Evolutionary conservation across 2,888 invertebrate genomes (phyloP).

Genomic region (Colletes collaris): DNA sequence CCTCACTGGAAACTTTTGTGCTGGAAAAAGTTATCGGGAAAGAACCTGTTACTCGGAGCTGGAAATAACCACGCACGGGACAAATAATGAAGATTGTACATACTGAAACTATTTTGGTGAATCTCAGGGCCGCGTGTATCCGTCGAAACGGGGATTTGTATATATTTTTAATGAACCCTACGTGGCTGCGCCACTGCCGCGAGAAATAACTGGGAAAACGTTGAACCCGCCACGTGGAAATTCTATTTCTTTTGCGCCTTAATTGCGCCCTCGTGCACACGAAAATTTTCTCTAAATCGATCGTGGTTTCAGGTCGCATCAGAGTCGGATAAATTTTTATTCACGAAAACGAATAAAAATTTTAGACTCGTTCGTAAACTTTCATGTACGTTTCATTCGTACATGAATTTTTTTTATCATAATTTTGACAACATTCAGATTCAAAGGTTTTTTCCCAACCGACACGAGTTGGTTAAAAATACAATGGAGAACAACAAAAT

Average conservation of each 20-base stretch:
- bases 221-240: conserved; percentile 61
- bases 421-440: too few relatives aligned
- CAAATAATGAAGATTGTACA: conserved; percentile 2
- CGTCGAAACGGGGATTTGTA: conserved; percentile 24
- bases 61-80: background rate
- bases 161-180: conserved; percentile 43
- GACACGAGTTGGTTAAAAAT: too few relatives aligned
- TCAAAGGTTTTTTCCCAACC: too few relatives aligned
- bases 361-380: too few relatives aligned
- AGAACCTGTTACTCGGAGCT: conserved; percentile 1
- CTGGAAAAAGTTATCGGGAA: too few relatives aligned
- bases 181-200: conserved; percentile 31
- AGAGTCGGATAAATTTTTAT: too few relatives aligned
- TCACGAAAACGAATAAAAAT: too few relatives aligned
- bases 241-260: conserved; percentile 37
- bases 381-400: too few relatives aligned
- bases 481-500: too few relatives aligned
- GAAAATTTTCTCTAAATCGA: conserved; percentile 3
- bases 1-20: background rate
- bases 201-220: conserved; percentile 52
- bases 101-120: background rate
- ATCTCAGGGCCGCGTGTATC: background rate
- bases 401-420: too few relatives aligned
- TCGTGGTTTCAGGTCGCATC: background rate
- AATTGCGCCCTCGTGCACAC: conserved; percentile 5